Conservation (phyloP, 2,888 invertebrate species). For the Spisula subtruncata region DNA sequence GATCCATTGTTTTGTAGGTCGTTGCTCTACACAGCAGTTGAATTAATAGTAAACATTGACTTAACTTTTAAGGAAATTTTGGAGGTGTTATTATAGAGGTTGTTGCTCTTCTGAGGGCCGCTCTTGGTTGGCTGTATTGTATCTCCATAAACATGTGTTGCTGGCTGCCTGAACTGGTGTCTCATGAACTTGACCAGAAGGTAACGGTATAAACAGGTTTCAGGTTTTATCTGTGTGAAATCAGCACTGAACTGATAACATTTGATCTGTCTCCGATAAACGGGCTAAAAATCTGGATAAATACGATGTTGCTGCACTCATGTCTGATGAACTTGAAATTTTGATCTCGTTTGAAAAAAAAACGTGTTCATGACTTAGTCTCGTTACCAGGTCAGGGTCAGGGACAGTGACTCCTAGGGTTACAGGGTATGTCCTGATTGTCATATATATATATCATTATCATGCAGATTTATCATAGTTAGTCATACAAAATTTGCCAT, state of each 20-base stretch:
- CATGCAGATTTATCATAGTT: not conserved
- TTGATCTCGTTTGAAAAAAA: not conserved
- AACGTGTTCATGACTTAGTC: constrained; percentile 14
- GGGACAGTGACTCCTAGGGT: not conserved
- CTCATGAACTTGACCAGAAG: too few species aligned
- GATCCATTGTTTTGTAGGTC: too few species aligned
- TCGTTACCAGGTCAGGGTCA: not conserved
- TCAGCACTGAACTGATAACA: not conserved
- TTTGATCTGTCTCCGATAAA: not conserved
- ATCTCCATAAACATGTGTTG: too few species aligned
- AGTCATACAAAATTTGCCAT: not conserved
- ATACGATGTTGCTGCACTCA: not conserved
- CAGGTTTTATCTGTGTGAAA: not conserved
- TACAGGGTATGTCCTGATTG: not conserved
- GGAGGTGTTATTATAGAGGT: too few species aligned
- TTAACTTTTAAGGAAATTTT: too few species aligned
- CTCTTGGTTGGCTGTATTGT: too few species aligned
- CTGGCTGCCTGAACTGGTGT: too few species aligned
- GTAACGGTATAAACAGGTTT: not conserved
- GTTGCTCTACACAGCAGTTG: too few species aligned
- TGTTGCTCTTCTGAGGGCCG: too few species aligned
- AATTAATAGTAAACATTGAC: too few species aligned
- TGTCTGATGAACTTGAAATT: not conserved
- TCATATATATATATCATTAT: too few species aligned
- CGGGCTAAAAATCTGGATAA: not conserved